Conservation (phyloP, 1,140 invertebrate genomes). For the Orchestia grillus region DNA sequence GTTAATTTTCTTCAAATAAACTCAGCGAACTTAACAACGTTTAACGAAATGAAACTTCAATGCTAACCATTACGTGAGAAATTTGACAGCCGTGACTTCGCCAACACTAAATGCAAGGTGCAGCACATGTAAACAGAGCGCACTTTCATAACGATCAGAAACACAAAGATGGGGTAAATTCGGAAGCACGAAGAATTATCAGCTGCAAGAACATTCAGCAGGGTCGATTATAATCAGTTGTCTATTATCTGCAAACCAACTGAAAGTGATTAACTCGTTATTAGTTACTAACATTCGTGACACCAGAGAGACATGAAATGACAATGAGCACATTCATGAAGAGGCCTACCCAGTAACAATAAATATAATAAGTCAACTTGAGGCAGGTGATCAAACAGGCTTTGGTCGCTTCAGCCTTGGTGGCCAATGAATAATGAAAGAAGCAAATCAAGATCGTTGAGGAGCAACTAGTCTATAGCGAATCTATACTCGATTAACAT, state of each 20-base stretch:
- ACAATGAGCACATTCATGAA: conserved; percentile 8
- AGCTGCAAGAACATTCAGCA: neutral
- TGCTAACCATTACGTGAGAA: neutral
- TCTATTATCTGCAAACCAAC: neutral
- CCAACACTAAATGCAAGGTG: neutral
- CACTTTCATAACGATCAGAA: neutral
- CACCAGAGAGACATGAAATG: neutral
- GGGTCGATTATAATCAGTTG: neutral
- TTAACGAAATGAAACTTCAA: neutral
- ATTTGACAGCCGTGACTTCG: neutral
- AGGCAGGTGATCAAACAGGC: neutral
- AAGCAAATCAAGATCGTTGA: neutral
- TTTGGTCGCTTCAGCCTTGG: neutral
- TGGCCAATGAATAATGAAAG: neutral
- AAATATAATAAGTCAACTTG: neutral
- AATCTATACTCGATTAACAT: neutral
- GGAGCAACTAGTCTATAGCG: neutral
- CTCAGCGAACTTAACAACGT: neutral
- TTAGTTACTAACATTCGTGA: neutral
- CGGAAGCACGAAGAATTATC: neutral
- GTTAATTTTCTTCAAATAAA: neutral
- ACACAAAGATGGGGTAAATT: neutral
- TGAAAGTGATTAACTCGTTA: neutral
- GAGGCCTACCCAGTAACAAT: neutral
- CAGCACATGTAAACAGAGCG: neutral